Percentiles rank a stretch among this genome's conserved stretches.
Conservation (phyloP, 2,888 invertebrate species). For the Drosophila austrosaltans region DNA sequence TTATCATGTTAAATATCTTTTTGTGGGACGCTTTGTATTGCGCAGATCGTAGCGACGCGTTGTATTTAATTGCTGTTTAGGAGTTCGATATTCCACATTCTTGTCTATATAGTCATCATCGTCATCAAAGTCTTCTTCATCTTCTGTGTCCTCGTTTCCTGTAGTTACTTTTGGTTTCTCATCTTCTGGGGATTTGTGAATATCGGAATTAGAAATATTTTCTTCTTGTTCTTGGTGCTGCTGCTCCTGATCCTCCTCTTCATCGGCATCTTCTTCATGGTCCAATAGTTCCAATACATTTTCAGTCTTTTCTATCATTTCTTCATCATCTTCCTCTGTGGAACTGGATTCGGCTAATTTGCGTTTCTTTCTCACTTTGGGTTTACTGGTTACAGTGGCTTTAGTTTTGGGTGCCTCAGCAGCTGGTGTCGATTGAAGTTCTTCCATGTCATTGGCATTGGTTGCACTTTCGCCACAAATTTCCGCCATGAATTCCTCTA, state of each 20-base stretch:
- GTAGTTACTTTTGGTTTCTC: neutral
- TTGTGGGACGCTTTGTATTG: constrained; percentile 30
- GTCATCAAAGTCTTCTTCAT: constrained; percentile 15
- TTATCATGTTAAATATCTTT: neutral
- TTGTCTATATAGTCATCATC: constrained; percentile 26
- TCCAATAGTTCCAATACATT: no score
- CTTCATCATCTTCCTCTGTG: constrained; percentile 18
- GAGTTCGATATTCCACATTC: constrained; percentile 16
- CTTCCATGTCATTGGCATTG: no score
- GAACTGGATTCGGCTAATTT: constrained; percentile 9
- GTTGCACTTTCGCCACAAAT: neutral
- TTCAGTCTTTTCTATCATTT: neutral
- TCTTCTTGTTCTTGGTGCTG: neutral
- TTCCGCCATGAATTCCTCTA: neutral
- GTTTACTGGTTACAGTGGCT: constrained; percentile 1
- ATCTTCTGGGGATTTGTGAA: neutral
- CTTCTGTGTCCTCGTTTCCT: neutral
- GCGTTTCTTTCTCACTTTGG: constrained; percentile 4
- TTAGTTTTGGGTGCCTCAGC: neutral
- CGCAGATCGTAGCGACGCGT: constrained; percentile 58
- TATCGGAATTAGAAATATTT: neutral
- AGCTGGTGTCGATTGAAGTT: neutral
- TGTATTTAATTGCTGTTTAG: constrained; percentile 16
- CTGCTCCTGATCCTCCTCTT: neutral
- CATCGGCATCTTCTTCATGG: no score